Conservation (phyloP, 2,113 vertebrate species). For the Tursiops truncatus region DNA sequence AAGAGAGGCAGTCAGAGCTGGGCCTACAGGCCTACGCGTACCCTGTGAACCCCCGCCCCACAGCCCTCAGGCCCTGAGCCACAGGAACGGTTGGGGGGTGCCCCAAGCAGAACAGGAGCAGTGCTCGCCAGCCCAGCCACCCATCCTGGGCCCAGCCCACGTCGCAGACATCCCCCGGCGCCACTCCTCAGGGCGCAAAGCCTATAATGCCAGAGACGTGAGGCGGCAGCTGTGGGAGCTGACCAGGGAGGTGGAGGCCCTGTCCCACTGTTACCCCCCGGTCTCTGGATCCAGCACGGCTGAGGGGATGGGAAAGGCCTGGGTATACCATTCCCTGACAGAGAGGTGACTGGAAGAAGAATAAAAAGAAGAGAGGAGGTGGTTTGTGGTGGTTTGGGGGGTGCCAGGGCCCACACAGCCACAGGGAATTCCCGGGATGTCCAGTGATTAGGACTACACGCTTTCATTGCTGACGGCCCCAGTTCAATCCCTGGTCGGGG, state of each 20-base stretch:
- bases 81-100: not conserved
- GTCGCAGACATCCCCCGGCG: constrained; percentile 22
- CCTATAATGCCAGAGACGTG: constrained; percentile 62
- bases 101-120: not conserved
- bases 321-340: constrained; percentile 57
- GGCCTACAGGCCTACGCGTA: too few species aligned
- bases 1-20: too few species aligned
- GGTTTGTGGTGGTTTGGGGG: not conserved
- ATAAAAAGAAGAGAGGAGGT: constrained; percentile 53
- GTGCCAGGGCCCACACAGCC: not conserved
- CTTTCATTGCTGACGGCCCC: too few species aligned
- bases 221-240: constrained; percentile 67
- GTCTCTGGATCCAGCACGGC: not conserved
- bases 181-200: constrained; percentile 33
- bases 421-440: too few species aligned
- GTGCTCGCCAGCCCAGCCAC: not conserved
- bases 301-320: constrained; percentile 13
- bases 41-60: too few species aligned
- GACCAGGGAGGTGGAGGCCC: constrained; percentile 60
- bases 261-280: constrained; percentile 51
- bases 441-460: too few species aligned
- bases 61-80: not conserved
- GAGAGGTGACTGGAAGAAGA: constrained; percentile 43
- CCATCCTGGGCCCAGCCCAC: not conserved
- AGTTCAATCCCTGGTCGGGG: too few species aligned